Evolutionary conservation across 2,797 vertebrate species (phyloP).

Genomic region (Xenops minutus): DNA sequence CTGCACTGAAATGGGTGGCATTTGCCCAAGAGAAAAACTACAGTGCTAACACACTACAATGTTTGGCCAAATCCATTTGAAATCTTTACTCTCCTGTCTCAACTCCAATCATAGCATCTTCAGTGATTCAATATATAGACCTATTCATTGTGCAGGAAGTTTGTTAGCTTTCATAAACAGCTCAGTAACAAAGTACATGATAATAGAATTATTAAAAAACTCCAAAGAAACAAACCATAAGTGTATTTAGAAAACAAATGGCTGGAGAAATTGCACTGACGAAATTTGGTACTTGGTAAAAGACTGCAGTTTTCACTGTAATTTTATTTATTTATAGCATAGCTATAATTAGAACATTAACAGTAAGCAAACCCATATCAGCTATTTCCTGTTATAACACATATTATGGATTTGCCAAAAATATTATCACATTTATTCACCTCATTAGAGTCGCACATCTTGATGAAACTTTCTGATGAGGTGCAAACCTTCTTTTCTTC

Average conservation of each 20-base stretch:
- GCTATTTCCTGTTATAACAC: not conserved
- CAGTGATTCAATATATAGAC: not conserved
- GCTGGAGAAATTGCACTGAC: not conserved
- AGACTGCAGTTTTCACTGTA: not conserved
- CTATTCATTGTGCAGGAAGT: not conserved
- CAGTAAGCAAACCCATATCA: not conserved
- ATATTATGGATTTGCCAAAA: not conserved
- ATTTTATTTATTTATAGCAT: not conserved
- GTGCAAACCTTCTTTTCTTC: conserved; percentile 92
- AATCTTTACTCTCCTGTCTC: not conserved
- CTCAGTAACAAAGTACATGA: not conserved
- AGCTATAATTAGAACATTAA: not conserved
- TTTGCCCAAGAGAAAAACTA: not conserved
- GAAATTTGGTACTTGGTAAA: not conserved
- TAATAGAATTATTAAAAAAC: not conserved
- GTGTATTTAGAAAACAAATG: not conserved
- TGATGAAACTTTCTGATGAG: conserved; percentile 89
- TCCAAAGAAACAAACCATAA: not conserved
- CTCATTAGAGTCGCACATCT: conserved; percentile 96
- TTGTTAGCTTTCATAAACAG: not conserved
- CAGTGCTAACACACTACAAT: not conserved
- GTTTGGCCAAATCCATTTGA: not conserved
- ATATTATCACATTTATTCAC: conserved; percentile 67
- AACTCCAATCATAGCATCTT: not conserved
- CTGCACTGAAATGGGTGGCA: not conserved